These are phyloP conservation scores for Poecilobothrus nobilitatus DNA, from an alignment of 2,888 invertebrate genomes.

Conservation along the genomic window DNA sequence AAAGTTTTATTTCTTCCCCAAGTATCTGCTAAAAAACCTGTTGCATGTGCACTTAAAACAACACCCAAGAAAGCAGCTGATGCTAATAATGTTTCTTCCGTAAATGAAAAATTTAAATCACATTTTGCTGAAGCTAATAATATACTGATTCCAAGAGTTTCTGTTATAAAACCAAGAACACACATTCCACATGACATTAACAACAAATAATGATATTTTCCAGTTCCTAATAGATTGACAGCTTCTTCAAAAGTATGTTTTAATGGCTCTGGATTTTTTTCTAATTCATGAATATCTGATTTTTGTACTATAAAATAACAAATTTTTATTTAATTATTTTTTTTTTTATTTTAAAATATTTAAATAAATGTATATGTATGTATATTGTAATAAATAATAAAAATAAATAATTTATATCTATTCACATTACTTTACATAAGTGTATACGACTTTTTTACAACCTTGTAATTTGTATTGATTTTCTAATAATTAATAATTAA, in stretches of 20 bases:
- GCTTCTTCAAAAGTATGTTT: conserved; percentile 22
- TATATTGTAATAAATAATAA: no score
- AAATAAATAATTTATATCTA: no score
- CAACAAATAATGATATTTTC: conserved; percentile 50
- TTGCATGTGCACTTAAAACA: conserved; percentile 60
- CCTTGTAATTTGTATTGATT: no score
- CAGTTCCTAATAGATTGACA: conserved; percentile 45
- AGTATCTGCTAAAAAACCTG: conserved; percentile 66
- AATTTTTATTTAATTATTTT: background rate
- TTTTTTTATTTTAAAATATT: no score
- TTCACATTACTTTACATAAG: no score
- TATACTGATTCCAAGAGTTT: conserved; percentile 53
- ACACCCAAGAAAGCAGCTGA: conserved; percentile 56
- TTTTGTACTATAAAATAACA: background rate
- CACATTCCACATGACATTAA: conserved; percentile 51
- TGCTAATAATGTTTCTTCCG: conserved; percentile 51
- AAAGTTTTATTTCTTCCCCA: conserved; percentile 54
- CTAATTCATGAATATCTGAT: no score
- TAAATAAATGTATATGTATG: no score
- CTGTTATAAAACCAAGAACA: conserved; percentile 54
- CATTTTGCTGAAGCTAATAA: conserved; percentile 56
- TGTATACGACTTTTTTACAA: no score
- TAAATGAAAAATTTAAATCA: conserved; percentile 48
- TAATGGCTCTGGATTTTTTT: background rate
- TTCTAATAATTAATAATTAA: no score